Evolutionary conservation across 2,888 invertebrate species (phyloP).

Genomic region (Cerceris ruficornis): DNA sequence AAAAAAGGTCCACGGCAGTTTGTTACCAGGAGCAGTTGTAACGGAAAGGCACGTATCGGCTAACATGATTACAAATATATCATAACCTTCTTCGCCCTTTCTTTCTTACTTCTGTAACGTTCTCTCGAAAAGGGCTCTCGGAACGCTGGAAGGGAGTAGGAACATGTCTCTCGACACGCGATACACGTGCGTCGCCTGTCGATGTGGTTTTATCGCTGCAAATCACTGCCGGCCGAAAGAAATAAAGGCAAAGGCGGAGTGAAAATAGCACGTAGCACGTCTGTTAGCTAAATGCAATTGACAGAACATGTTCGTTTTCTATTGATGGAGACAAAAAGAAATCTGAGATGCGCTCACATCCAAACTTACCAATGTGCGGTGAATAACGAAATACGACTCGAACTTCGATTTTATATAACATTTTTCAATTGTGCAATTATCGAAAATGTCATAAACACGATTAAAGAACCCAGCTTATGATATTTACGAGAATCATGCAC

Average conservation of each 20-base stretch:
- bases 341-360: conserved; percentile 11
- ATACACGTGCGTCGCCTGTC: conserved; percentile 80
- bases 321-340: conserved; percentile 19
- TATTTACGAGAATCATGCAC: too few species aligned
- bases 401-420: too few species aligned
- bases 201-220: conserved; percentile 78
- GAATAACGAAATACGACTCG: too few species aligned
- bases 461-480: too few species aligned
- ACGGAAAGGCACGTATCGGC: conserved; percentile 78
- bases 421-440: too few species aligned
- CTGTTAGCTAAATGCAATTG: conserved; percentile 63
- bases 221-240: conserved; percentile 73
- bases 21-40: conserved; percentile 79
- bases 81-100: conserved; percentile 73
- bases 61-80: conserved; percentile 81
- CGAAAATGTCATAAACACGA: too few species aligned
- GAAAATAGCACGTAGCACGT: conserved; percentile 60
- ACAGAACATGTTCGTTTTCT: conserved; percentile 46
- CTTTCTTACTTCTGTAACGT: conserved; percentile 21
- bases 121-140: conserved; percentile 42
- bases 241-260: conserved; percentile 64
- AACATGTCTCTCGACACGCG: conserved; percentile 68
- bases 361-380: conserved; percentile 16
- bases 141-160: conserved; percentile 24
- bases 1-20: conserved; percentile 68